Conservation (phyloP, 2,797 vertebrate species). For the Gobio occitaniae region DNA sequence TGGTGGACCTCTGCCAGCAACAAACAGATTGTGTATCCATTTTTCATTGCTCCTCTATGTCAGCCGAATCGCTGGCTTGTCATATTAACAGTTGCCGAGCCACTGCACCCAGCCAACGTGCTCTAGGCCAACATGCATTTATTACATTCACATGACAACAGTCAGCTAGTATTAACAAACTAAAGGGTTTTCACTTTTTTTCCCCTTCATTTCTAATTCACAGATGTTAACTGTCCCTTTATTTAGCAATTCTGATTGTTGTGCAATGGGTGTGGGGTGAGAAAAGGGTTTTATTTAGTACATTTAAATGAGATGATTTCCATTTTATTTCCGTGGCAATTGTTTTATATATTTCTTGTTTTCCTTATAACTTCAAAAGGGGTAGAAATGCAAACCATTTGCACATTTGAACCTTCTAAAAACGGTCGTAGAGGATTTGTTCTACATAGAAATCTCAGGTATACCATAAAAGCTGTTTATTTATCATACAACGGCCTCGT, state of each 20-base stretch:
- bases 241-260: neutral
- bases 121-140: constrained; percentile 33
- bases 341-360: neutral
- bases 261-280: neutral
- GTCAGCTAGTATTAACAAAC: neutral
- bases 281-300: neutral
- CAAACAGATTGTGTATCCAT: constrained; percentile 56
- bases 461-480: constrained; percentile 34
- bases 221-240: neutral
- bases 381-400: neutral
- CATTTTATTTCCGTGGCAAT: constrained; percentile 43
- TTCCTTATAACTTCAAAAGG: neutral
- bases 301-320: constrained; percentile 47
- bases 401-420: neutral
- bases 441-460: constrained; percentile 37
- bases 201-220: neutral
- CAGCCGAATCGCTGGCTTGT: constrained; percentile 47
- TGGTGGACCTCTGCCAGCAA: constrained; percentile 23
- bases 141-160: constrained; percentile 22
- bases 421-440: constrained; percentile 19
- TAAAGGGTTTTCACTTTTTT: neutral
- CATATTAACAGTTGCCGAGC: constrained; percentile 41
- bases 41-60: constrained; percentile 54
- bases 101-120: constrained; percentile 36
- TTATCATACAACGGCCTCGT: constrained; percentile 11